Base-by-base conservation (phyloP, 2,888 invertebrate genomes). In the Dryocosmus kuriphilus region DNA sequence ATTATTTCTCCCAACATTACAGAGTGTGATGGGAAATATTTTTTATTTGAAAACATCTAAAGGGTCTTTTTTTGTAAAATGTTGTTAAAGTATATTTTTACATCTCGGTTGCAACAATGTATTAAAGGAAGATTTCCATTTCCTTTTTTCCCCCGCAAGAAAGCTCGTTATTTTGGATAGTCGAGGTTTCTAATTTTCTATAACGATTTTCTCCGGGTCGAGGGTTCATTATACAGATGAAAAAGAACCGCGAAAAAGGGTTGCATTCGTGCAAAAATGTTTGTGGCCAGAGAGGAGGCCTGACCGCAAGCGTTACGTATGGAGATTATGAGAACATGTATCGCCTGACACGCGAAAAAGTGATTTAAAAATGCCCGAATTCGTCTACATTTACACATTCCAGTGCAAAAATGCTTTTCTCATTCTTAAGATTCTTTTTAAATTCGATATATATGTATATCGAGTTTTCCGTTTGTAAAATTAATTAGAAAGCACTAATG, bases 271-370 rank as follows among this genome's bases (percentile, higher is more conserved):
- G 67, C 51, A 76, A 62, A 77, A 57, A 67, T 67, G 35, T 77
- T 67, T 46, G 57, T 65, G 63, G 57, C 65, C 16, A 51, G 76
- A 62, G 46, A 51, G 27, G 76, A 76, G 32, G 14, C 32, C 76
- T 22, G 41, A 63, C 76, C 76, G 76, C 76, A 76, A 65, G 63
- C 71, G 71, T 71, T 71, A 51, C 71, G 30, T 71, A 71, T 71
- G 51, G 51, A 71, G n/a, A 71, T 71, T 71, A 71, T 71, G 51
- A 71, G 71, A 71, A 71, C 71, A 71, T 71, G 71, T 71, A 71
- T 71, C 71, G 71, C 51, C 71, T 71, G 71, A 71, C 51, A 71
- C 71, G 71, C 71, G 71, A 51, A 71, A 71, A 71, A 30, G 51
- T 24, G n/a, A 71, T n/a, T n/a, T 51, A 71, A 41, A 67, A 46